A percentile compares a stretch with the other conserved stretches of the same genome.
phyloP scores from a whole-genome alignment of 37 sponge, comb jelly and placozoan species.

The Bolinopsis microptera region DNA sequence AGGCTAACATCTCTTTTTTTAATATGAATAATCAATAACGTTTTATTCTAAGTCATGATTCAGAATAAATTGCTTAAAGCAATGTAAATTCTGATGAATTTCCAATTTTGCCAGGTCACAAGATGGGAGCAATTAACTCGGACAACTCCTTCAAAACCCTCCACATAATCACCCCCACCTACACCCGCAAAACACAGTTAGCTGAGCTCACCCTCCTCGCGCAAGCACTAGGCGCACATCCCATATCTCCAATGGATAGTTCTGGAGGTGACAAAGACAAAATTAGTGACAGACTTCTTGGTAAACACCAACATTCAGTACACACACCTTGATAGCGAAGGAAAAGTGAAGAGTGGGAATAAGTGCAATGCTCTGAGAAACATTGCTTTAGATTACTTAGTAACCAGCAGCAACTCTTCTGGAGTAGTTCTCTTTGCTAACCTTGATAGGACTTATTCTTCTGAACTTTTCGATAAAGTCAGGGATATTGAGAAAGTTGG shows the following conservation, averaged over 20 bases:
- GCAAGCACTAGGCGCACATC: constrained; percentile 86
- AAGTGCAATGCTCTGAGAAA: constrained; percentile 46
- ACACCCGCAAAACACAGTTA: constrained; percentile 89
- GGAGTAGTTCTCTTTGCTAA: constrained; percentile 96
- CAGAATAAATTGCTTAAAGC: no score
- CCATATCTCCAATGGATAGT: constrained; percentile 87
- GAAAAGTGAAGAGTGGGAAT: background rate
- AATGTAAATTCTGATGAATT: no score
- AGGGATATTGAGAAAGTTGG: constrained; percentile 23
- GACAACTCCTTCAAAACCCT: constrained; percentile 67
- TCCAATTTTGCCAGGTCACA: constrained; percentile 63
- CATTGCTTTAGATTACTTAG: constrained; percentile 21
- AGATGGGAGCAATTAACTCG: background rate
- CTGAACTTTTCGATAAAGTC: constrained; percentile 87
- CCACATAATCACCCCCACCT: constrained; percentile 93
- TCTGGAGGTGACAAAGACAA: constrained; percentile 87
- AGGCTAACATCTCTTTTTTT: no score
- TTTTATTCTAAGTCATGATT: no score
- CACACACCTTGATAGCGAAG: constrained; percentile 2
- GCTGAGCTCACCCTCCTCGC: constrained; percentile 92
- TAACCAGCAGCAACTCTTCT: background rate
- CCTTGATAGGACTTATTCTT: constrained; percentile 92
- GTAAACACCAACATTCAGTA: constrained; percentile 34
- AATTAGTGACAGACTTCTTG: constrained; percentile 74
- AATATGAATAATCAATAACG: no score